phyloP scores from a whole-genome alignment of 35 echinoderm and acorn worm species.

The Heliocidaris erythrogramma region DNA sequence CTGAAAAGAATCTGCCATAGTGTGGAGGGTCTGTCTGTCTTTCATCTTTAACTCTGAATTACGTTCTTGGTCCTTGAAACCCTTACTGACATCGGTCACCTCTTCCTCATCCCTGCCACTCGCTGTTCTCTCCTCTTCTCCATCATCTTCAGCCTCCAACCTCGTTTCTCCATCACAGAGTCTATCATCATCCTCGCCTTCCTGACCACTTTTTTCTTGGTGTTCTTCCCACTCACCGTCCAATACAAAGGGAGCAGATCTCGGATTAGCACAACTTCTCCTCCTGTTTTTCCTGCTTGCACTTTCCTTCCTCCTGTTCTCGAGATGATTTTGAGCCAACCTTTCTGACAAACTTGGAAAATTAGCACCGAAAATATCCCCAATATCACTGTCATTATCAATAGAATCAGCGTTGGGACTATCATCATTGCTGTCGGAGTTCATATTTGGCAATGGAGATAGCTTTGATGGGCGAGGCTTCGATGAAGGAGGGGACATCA shows the following conservation, averaged over 20 bases:
- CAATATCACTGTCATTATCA: neutral
- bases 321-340: conserved; percentile 11
- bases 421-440: conserved; percentile 23
- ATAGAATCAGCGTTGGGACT: neutral
- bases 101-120: neutral
- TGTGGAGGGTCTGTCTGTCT: neutral
- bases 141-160: neutral
- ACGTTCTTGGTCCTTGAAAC: neutral
- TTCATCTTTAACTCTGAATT: neutral
- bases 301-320: neutral
- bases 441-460: neutral
- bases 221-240: neutral
- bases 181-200: neutral
- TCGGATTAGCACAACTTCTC: conserved; percentile 25
- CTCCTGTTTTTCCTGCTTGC: neutral
- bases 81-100: neutral
- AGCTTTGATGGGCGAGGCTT: neutral
- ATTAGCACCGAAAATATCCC: neutral
- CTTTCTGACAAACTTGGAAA: conserved; percentile 53
- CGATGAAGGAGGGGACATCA: neutral
- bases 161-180: neutral
- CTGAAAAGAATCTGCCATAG: neutral
- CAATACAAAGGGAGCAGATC: neutral
- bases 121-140: neutral
- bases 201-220: neutral